A percentile compares a stretch with the other conserved stretches of the same genome.
Evolutionary conservation across 2,113 vertebrate species (phyloP).

Genomic region (Crypturellus undulatus): DNA sequence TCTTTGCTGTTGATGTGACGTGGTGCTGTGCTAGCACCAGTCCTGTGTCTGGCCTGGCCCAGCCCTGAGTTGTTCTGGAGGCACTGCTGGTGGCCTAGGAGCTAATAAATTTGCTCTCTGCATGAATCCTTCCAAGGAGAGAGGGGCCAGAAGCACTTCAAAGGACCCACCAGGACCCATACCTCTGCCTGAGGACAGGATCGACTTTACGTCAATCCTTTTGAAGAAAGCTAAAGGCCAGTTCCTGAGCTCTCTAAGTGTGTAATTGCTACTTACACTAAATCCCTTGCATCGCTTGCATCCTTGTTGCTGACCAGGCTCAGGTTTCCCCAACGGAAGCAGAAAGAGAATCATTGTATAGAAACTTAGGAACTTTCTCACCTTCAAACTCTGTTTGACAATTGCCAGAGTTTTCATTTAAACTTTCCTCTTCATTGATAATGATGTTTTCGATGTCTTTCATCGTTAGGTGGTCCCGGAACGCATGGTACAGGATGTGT

Average conservation of each 20-base stretch:
- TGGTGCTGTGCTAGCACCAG: background rate
- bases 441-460: conserved; percentile 99
- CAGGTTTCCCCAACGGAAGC: background rate
- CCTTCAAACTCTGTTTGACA: conserved; percentile 97
- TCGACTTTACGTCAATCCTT: background rate
- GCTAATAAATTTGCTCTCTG: background rate
- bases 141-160: background rate
- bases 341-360: background rate
- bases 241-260: background rate
- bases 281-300: background rate
- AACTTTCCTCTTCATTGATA: conserved; percentile 96
- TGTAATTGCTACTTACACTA: background rate
- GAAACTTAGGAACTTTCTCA: conserved; percentile 47
- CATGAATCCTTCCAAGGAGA: background rate
- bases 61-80: background rate
- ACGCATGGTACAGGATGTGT: conserved; percentile 97
- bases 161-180: background rate
- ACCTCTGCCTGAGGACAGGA: background rate
- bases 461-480: conserved; percentile 98
- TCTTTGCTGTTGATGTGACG: background rate
- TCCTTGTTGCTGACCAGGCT: fast-evolving
- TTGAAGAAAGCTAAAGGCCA: background rate
- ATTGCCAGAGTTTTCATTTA: conserved; percentile 95
- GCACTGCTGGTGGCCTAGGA: background rate
- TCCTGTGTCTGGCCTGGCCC: background rate